Evolutionary conservation across 2,797 vertebrate species (phyloP).

Genomic region (Anniella stebbinsi): DNA sequence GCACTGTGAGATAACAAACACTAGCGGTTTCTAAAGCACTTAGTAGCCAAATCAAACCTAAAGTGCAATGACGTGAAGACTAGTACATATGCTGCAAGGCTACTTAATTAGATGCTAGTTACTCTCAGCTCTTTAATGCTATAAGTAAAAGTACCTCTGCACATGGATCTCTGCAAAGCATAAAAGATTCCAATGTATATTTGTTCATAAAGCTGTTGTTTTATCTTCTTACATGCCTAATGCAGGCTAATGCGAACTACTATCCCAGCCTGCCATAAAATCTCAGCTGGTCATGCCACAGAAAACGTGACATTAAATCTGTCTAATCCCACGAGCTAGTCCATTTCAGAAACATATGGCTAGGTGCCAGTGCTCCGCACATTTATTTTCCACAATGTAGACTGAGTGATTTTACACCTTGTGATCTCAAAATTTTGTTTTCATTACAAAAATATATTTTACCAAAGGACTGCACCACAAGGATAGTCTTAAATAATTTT

Average conservation of each 20-base stretch:
- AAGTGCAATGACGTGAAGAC: background rate
- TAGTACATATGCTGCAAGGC: background rate
- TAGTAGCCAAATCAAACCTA: background rate
- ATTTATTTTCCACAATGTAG: constrained; percentile 57
- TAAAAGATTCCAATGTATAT: constrained; percentile 13
- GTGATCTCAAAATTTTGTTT: constrained; percentile 31
- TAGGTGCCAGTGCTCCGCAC: constrained; percentile 49
- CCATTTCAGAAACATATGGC: constrained; percentile 59
- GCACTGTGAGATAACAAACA: background rate
- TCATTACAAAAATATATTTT: constrained; percentile 37
- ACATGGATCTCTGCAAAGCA: constrained; percentile 16
- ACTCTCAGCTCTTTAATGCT: constrained; percentile 17
- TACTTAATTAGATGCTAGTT: constrained; percentile 36
- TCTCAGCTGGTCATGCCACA: constrained; percentile 56
- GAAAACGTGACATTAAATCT: constrained; percentile 69
- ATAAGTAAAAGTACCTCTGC: constrained; percentile 13
- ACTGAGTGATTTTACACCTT: constrained; percentile 44
- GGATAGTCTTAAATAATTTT: constrained; percentile 31
- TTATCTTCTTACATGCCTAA: constrained; percentile 61
- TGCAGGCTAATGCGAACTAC: constrained; percentile 59
- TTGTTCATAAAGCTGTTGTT: constrained; percentile 34
- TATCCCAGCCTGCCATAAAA: constrained; percentile 59
- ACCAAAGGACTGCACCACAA: constrained; percentile 8
- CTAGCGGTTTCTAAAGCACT: background rate
- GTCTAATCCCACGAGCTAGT: constrained; percentile 59